phyloP scores from a whole-genome alignment of 37 sponge, comb jelly and placozoan species.

The Beroe forskalii region DNA sequence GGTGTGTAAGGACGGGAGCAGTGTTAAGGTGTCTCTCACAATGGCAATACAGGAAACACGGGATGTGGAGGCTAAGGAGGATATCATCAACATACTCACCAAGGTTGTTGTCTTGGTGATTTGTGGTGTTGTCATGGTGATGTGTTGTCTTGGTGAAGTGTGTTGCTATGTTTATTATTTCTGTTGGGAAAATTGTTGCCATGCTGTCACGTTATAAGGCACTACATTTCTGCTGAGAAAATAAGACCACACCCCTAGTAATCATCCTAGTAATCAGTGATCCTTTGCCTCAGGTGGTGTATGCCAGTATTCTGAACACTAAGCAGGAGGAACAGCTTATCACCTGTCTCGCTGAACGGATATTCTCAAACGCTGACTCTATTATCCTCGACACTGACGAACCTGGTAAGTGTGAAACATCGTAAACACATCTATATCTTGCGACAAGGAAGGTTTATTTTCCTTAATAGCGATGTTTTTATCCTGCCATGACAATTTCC shows the following conservation, averaged over 20 bases:
- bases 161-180: too few species aligned
- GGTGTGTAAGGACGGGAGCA: not conserved
- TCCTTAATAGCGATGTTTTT: too few species aligned
- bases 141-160: too few species aligned
- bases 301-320: conserved; percentile 19
- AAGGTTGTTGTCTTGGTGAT: not conserved
- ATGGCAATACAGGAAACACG: conserved; percentile 25
- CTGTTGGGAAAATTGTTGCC: too few species aligned
- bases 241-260: too few species aligned
- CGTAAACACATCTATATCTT: too few species aligned
- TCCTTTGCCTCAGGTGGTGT: conserved; percentile 61
- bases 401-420: conserved; percentile 1
- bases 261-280: too few species aligned
- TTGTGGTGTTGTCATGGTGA: too few species aligned
- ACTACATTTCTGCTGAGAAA: too few species aligned
- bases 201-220: too few species aligned
- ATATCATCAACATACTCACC: not conserved
- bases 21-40: not conserved
- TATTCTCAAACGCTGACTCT: conserved; percentile 1
- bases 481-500: too few species aligned
- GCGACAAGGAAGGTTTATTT: too few species aligned
- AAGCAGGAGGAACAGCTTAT: not conserved
- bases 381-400: not conserved
- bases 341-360: conserved; percentile 16
- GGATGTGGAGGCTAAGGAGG: not conserved